Base-by-base conservation (phyloP, 2,888 invertebrate genomes). In the Drosophila kuntzei region DNA sequence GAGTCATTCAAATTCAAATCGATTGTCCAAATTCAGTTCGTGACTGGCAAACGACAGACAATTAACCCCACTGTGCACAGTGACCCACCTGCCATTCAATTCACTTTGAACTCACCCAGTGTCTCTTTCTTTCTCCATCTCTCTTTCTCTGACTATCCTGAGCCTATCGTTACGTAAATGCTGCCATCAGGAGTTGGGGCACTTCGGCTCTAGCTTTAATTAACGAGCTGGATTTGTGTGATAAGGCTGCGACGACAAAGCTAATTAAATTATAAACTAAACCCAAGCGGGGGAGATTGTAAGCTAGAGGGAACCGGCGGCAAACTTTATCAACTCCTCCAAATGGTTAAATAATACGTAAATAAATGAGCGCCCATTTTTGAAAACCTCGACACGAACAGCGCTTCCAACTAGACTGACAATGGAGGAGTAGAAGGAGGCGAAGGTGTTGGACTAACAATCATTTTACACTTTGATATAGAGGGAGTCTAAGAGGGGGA, bases 221-320 rank as follows among this genome's bases (percentile, higher is more conserved):
- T 77, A 79, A 77, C 76, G 79, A 68, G 61, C 64, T 60, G 76
- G 70, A 69, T 66, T 77, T 58, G 27, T 22, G 60, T 49, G 81
- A 87, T 82, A 82, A 68, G 55, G 6, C 66, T 11, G 68, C 65
- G 65, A 65, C 54, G 82, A 82, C 70, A 86, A 79, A 79, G 60
- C 75, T 83, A 83, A 83, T 83, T 88, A 83, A 83, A 83, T 83
- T 82, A 83, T 82, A 79, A 83, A 68, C 68, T 68, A 71, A 81
- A 61, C 50, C 55, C 44, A 36, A 39, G 57, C 32, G 27, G 18
- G 22, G 25, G 12, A 32, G 12, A 16, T 18, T 14, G 12, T 16
- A 16, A 14, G 29, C 16, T 3, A 25, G 11, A 27, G 27, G 9
- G 11, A 2, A 12, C 0, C 14, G 20, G 7, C n/a, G 47, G 18